Base-by-base conservation (phyloP, 2,888 invertebrate genomes). In the Zhuqinia jingwanae region DNA sequence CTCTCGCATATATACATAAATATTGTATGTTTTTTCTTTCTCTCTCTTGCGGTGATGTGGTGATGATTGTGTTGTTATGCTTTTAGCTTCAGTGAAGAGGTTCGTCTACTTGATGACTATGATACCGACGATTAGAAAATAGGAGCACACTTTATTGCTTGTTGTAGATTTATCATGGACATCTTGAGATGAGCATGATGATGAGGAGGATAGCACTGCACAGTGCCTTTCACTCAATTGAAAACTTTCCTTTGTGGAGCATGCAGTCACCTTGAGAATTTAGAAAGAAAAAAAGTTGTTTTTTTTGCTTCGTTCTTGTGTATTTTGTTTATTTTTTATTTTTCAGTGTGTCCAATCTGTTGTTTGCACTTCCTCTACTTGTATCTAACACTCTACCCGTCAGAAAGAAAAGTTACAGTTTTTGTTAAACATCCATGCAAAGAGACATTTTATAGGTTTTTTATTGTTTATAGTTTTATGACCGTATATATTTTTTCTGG, bases 31-130 rank as follows among this genome's bases (percentile, higher is more conserved):
- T n/a, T n/a, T n/a, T n/a, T n/a, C n/a, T n/a, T n/a, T n/a, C n/a
- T n/a, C 70, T 75, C 17, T 75, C 30, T 22, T 45, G 22, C 36
- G 3, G n/a, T 17, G 53, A n/a, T 42, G n/a, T 17, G 53, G 15
- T 42, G n/a, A 15, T 58, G 56, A 76, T 76, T 76, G 76, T 76
- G 76, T 76, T 76, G 76, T 76, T 76, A 58, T 13, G 76, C 76
- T 56, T 56, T 76, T 58, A 58, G 42, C 20, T 27, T 73, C 27
- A 20, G 2, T 3, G 5, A 60, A 58, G 11, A 10, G 58, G 20
- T 50, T 50, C 25, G 25, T 8, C 1, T 36, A 10, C 2, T 10
- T 15, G 36, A 53, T 56, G 53, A 53, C 30, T 30, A 22, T 75
- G 53, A 75, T 75, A 30, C n/a, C 47, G n/a, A 25, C 73, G 73